Conservation (phyloP, 1,140 invertebrate genomes). For the Halesus radiatus region DNA sequence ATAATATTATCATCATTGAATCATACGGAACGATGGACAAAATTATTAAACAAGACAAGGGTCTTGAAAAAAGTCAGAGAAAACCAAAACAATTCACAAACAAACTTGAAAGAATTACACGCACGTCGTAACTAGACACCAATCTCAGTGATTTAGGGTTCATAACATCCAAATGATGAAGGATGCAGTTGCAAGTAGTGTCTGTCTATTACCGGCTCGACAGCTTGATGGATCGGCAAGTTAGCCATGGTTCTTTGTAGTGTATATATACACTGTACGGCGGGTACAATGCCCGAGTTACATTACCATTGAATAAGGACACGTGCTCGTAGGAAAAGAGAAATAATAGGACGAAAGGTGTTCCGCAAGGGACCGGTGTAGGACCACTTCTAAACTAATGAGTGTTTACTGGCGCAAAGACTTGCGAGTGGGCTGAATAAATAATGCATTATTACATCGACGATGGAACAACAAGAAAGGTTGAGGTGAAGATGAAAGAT, state of each 20-base stretch:
- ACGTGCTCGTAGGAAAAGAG: background rate
- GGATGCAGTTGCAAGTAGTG: background rate
- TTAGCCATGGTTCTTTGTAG: background rate
- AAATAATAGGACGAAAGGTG: slow-evolving; percentile 7
- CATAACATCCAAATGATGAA: slow-evolving; percentile 7
- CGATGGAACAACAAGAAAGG: background rate
- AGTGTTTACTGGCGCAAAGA: background rate
- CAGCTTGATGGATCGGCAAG: slow-evolving; percentile 24
- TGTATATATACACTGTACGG: background rate
- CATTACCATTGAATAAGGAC: slow-evolving; percentile 3
- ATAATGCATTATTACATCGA: background rate
- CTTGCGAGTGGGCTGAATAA: background rate
- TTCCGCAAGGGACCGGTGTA: background rate
- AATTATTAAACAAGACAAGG: too few relatives aligned
- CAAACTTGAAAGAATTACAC: background rate
- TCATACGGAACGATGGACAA: too few relatives aligned
- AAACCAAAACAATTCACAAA: background rate
- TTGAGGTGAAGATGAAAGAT: background rate
- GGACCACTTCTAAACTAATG: background rate
- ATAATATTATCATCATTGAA: too few relatives aligned
- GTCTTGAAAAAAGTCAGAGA: background rate
- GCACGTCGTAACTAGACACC: slow-evolving; percentile 1
- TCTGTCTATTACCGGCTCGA: background rate
- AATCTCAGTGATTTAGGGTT: slow-evolving; percentile 29
- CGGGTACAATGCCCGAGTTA: background rate